Evolutionary conservation across 2,888 invertebrate species (phyloP).

Genomic region (Strigamia crassipes): DNA sequence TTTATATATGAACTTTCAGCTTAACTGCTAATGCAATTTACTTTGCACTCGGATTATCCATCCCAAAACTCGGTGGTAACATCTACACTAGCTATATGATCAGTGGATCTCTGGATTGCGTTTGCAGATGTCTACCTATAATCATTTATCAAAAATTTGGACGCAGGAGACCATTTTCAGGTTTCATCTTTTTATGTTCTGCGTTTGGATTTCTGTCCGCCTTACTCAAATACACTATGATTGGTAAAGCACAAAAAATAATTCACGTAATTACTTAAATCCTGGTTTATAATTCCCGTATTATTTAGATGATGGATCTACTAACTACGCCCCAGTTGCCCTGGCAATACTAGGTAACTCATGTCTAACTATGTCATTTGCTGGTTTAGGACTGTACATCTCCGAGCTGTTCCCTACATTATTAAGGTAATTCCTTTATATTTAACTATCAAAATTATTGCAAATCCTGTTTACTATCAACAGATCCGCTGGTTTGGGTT

Average conservation of each 20-base stretch:
- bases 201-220: background rate
- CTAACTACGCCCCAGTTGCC: background rate
- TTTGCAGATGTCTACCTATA: background rate
- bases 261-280: background rate
- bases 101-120: background rate
- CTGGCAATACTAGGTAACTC: slow-evolving; percentile 1
- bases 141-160: slow-evolving; percentile 34
- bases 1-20: background rate
- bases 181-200: background rate
- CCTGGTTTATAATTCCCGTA: background rate
- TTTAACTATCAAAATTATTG: too few relatives aligned
- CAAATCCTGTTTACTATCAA: too few relatives aligned
- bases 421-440: slow-evolving; percentile 17
- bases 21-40: background rate
- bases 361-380: slow-evolving; percentile 22
- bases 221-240: background rate
- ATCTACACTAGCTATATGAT: slow-evolving; percentile 39
- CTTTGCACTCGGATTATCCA: background rate
- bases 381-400: background rate
- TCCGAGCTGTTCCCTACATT: slow-evolving; percentile 39
- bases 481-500: slow-evolving; percentile 49
- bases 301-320: background rate
- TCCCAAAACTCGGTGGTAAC: slow-evolving; percentile 42
- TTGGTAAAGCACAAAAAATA: background rate
- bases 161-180: background rate